A percentile compares a stretch with the other conserved stretches of the same genome.
Conservation (phyloP, 2,888 invertebrate species). For the Hydrotaea diabolus region DNA sequence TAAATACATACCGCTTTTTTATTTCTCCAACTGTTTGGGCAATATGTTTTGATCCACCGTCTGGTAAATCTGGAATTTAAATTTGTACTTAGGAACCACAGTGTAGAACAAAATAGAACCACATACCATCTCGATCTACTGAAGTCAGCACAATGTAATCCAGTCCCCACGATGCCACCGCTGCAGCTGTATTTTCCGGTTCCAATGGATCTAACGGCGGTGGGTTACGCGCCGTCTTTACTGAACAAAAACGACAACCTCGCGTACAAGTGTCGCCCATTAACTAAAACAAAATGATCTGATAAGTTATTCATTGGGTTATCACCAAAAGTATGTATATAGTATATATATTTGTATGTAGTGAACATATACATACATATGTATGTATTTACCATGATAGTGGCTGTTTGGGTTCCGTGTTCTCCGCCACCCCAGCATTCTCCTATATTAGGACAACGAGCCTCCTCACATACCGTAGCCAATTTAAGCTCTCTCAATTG, state of each 20-base stretch:
- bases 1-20: constrained; percentile 83
- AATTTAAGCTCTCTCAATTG: constrained; percentile 92
- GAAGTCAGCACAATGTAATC: constrained; percentile 99
- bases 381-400: constrained; percentile 91
- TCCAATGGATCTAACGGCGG: constrained; percentile 94
- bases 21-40: constrained; percentile 94
- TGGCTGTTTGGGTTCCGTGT: constrained; percentile 97
- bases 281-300: constrained; percentile 82
- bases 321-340: constrained; percentile 40
- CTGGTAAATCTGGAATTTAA: constrained; percentile 87
- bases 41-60: constrained; percentile 97
- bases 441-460: constrained; percentile 98
- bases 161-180: constrained; percentile 96
- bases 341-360: not conserved
- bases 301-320: constrained; percentile 53
- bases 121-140: constrained; percentile 96
- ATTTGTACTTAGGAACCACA: not conserved
- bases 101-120: not conserved
- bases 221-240: constrained; percentile 96
- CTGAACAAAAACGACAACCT: constrained; percentile 98
- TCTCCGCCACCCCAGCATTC: constrained; percentile 99
- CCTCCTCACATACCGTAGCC: constrained; percentile 98
- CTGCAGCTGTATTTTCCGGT: constrained; percentile 94
- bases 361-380: too few relatives aligned
- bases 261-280: constrained; percentile 99